These are phyloP conservation scores for Heteropelma amictum DNA, from an alignment of 2,888 invertebrate genomes.

Conservation along the genomic window DNA sequence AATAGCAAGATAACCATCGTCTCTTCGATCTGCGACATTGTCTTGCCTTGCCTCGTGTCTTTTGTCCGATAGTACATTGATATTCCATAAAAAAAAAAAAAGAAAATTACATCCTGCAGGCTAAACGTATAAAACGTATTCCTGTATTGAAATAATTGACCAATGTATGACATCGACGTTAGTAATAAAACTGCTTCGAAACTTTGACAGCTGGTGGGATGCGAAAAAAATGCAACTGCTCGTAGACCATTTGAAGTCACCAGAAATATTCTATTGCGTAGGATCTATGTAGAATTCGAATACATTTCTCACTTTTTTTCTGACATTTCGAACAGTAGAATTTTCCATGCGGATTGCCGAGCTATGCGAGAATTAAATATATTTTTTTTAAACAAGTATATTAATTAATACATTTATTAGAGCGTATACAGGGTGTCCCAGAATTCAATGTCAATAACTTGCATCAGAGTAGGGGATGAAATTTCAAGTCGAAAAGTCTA, in stretches of 20 bases:
- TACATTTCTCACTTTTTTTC: too few species aligned
- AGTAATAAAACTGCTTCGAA: background rate
- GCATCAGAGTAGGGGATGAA: too few species aligned
- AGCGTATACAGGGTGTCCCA: too few species aligned
- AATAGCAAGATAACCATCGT: conserved; percentile 24
- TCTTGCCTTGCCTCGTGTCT: conserved; percentile 13
- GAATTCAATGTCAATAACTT: too few species aligned
- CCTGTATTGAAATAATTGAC: conserved; percentile 4
- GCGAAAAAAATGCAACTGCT: background rate
- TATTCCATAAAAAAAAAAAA: background rate
- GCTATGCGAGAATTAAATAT: too few species aligned
- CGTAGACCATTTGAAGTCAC: background rate
- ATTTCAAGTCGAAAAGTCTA: too few species aligned
- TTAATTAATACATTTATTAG: too few species aligned
- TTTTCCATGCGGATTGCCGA: too few species aligned
- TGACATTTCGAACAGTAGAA: too few species aligned
- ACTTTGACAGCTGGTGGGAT: conserved; percentile 14
- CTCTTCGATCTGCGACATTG: conserved; percentile 19
- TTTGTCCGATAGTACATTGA: conserved; percentile 25
- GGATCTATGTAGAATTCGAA: background rate
- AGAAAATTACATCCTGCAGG: conserved; percentile 9
- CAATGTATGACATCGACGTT: conserved; percentile 1
- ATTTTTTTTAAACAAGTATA: too few species aligned
- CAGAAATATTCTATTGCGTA: background rate
- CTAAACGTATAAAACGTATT: background rate